A percentile compares a stretch with the other conserved stretches of the same genome.
Conservation (phyloP, 2,888 invertebrate genomes). For the Erebia palarica region DNA sequence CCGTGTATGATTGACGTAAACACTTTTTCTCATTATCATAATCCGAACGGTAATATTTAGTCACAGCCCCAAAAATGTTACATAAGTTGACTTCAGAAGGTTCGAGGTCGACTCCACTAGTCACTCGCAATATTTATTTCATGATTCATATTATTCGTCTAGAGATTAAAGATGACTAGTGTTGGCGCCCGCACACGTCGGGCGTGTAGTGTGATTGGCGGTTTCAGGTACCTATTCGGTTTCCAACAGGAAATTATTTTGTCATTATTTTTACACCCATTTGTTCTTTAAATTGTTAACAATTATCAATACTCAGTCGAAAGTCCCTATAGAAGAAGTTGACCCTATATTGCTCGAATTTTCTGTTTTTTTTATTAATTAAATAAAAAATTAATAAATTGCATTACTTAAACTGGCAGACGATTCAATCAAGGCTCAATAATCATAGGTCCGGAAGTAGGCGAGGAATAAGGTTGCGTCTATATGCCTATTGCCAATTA, state of each 20-base stretch:
- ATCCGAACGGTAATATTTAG: constrained; percentile 50
- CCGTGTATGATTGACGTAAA: constrained; percentile 28
- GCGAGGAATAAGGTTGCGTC: not conserved
- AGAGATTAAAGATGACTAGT: constrained; percentile 40
- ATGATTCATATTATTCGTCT: constrained; percentile 53
- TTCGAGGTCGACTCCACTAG: constrained; percentile 50
- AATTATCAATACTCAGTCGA: too few relatives aligned
- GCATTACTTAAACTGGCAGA: too few relatives aligned
- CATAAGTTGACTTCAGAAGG: constrained; percentile 48
- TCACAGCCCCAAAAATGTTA: constrained; percentile 50
- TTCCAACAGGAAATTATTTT: not conserved
- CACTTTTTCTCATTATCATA: constrained; percentile 50
- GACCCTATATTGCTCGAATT: too few relatives aligned
- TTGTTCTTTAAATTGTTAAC: too few relatives aligned
- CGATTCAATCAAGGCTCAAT: not conserved
- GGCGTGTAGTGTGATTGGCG: constrained; percentile 11
- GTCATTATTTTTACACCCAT: not conserved
- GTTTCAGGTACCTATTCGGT: constrained; percentile 7
- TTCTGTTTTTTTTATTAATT: too few relatives aligned
- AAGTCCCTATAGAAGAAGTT: too few relatives aligned
- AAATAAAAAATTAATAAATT: too few relatives aligned
- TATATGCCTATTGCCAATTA: not conserved
- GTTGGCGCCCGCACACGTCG: constrained; percentile 33
- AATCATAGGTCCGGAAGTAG: not conserved
- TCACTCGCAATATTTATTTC: constrained; percentile 49